Base-by-base conservation (phyloP, 2,797 vertebrate species). In the Enteromius afrohamiltoni region DNA sequence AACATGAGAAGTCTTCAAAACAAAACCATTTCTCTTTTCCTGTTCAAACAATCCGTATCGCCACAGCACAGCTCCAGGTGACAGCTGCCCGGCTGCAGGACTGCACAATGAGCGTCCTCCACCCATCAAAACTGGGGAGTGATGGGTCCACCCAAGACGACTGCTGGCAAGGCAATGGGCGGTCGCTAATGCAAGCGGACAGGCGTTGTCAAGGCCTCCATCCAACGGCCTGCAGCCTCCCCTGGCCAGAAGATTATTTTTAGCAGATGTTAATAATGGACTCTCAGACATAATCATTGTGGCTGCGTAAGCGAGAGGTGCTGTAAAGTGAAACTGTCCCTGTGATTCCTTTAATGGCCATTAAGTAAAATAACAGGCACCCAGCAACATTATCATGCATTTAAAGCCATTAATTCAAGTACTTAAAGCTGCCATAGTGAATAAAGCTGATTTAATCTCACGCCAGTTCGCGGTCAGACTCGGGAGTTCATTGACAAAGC, bases 211-310 rank as follows among this genome's bases (percentile, higher is more conserved):
- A 91, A 92, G 92, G 91, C 86, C 73, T 81, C 82, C 91, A 90
- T 93, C 90, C 90, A 91, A 90, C 89, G 88, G 90, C 90, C 87
- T 87, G 89, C 88, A 91, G 85, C 88, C 83, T 79, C 84, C 88
- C 78, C 87, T 89, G 78, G 85, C 86, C 82, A 71, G 85, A 84
- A 88, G 88, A 92, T 92, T 90, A 86, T 87, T 92, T 87, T 89
- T 91, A 94, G 92, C 90, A 92, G 91, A 92, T 91, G 90, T 92
- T 93, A 93, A 94, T 94, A 93, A 92, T 79, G 77, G 87, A 86
- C 83, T 84, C 85, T 84, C 89, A 90, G 93, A 84, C 82, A 79
- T 64, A 71, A 79, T 55, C 55, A 68, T 29, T 26, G 64, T 69
- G 65, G 71, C 34, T 9, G 14, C 75, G 34, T 65, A 49, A 76